phyloP scores from a whole-genome alignment of 92 coral and sea anemone genomes.

The Palythoa grandiflora region DNA sequence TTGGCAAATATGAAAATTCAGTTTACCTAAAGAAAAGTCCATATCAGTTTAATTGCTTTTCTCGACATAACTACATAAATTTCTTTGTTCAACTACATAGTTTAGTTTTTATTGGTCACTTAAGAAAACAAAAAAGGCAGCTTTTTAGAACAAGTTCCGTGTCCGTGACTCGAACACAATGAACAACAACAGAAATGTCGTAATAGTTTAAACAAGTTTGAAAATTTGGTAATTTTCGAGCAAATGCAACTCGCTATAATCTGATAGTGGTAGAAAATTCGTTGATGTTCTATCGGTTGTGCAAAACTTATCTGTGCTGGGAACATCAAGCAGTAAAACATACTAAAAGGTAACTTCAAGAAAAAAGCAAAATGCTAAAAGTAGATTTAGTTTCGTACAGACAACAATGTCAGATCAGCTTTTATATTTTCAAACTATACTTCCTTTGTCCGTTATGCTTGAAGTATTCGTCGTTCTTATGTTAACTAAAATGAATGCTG shows the following conservation, averaged over 20 bases:
- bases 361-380: not conserved
- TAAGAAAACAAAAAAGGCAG: slow-evolving; percentile 11
- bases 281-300: not conserved
- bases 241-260: not conserved
- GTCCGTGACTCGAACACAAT: not conserved
- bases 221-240: not conserved
- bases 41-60: slow-evolving; percentile 24
- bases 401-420: not conserved
- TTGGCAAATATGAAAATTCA: slow-evolving; percentile 9
- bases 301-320: not conserved
- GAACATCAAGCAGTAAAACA: not conserved
- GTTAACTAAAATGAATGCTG: not conserved
- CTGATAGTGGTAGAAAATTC: not conserved
- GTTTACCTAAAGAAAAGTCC: slow-evolving; percentile 12
- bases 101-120: slow-evolving; percentile 31
- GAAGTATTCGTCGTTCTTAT: not conserved
- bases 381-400: not conserved
- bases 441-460: not conserved
- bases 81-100: slow-evolving; percentile 28
- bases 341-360: not conserved
- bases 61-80: not conserved
- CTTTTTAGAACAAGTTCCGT: not conserved
- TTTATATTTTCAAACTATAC: not conserved
- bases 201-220: not conserved
- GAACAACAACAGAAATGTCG: not conserved